These are phyloP conservation scores for Apodemus speciosus DNA, from an alignment of 2,113 vertebrate species.

Conservation along the genomic window DNA sequence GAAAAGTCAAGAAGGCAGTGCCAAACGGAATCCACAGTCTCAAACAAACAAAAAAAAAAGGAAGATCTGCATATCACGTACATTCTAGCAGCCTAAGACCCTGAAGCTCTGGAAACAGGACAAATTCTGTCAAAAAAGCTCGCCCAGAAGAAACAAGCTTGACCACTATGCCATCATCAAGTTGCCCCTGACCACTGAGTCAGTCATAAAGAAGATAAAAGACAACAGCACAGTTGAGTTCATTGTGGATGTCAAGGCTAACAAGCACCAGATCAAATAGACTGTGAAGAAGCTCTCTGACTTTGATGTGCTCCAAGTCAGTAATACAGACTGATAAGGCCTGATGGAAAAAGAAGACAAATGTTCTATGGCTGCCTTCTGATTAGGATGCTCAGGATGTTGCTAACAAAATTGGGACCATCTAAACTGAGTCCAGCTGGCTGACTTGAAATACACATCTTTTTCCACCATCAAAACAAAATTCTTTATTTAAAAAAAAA, in stretches of 20 bases:
- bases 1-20: background rate
- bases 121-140: background rate
- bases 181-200: background rate
- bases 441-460: background rate
- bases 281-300: background rate
- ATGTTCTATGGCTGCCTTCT: background rate
- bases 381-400: background rate
- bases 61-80: background rate
- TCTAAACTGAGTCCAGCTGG: background rate
- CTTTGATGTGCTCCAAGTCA: background rate
- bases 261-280: background rate
- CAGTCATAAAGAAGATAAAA: background rate
- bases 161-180: background rate
- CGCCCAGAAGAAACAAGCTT: background rate
- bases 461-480: background rate
- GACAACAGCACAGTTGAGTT: background rate
- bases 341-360: background rate
- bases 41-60: background rate
- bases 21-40: background rate
- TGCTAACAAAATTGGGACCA: background rate
- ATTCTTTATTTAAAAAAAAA: too few species aligned
- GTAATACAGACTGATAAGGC: background rate
- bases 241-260: background rate
- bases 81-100: background rate
- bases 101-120: background rate